These are phyloP conservation scores for Meandrusa payeni DNA, from an alignment of 2,888 invertebrate genomes.

Conservation along the genomic window DNA sequence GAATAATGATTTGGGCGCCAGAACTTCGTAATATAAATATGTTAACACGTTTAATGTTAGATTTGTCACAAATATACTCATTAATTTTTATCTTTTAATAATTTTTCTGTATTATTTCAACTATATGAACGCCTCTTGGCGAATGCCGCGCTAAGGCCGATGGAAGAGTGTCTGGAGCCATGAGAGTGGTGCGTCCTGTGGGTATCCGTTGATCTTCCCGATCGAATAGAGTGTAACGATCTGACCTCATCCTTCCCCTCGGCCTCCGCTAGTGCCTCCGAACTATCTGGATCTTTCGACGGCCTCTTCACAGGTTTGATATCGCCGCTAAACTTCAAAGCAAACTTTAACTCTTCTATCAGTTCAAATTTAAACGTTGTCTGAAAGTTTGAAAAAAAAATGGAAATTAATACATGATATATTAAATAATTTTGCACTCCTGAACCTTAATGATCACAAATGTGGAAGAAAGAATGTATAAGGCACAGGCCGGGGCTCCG, in stretches of 20 bases:
- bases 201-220: conserved; percentile 53
- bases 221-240: conserved; percentile 54
- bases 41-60: no score
- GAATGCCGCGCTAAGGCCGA: conserved; percentile 62
- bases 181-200: conserved; percentile 59
- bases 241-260: conserved; percentile 61
- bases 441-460: no score
- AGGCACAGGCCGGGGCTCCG: no score
- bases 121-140: conserved; percentile 57
- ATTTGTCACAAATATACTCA: no score
- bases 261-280: conserved; percentile 53
- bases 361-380: conserved; percentile 81
- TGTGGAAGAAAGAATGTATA: no score
- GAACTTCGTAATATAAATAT: no score
- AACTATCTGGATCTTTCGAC: conserved; percentile 46
- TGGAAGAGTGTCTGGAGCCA: conserved; percentile 58
- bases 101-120: no score
- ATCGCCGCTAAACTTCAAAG: conserved; percentile 82
- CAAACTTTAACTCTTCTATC: conserved; percentile 83
- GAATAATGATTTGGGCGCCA: no score
- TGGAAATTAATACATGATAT: no score
- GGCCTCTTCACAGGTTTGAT: conserved; percentile 81
- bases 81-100: no score
- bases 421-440: no score
- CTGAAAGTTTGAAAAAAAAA: no score